Conservation (phyloP, 2,888 invertebrate genomes). For the Bembecia ichneumoniformis region DNA sequence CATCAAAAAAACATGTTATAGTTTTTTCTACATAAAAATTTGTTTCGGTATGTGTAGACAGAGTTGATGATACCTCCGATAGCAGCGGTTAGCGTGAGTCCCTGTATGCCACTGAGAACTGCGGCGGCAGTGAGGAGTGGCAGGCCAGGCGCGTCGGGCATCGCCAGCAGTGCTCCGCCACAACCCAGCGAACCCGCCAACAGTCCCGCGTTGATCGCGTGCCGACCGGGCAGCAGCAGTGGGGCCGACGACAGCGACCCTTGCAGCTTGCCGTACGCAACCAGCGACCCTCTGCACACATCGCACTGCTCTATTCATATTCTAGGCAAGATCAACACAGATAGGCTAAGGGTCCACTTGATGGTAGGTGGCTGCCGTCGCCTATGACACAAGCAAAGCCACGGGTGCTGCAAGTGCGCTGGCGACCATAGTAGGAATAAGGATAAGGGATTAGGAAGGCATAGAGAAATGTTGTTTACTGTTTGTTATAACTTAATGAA, state of each 20-base stretch:
- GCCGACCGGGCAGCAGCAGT: slow-evolving; percentile 85
- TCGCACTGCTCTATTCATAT: not conserved
- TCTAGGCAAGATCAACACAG: no score
- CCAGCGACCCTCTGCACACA: slow-evolving; percentile 80
- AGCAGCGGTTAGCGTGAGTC: slow-evolving; percentile 88
- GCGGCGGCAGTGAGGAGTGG: slow-evolving; percentile 83
- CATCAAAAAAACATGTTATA: not conserved
- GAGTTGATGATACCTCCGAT: slow-evolving; percentile 79
- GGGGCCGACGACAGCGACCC: slow-evolving; percentile 86
- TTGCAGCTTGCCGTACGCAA: slow-evolving; percentile 93
- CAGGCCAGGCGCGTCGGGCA: slow-evolving; percentile 77
- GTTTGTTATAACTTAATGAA: no score
- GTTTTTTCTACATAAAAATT: not conserved
- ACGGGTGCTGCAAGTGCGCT: no score
- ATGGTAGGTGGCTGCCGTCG: no score
- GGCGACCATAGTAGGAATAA: no score
- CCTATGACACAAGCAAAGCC: no score
- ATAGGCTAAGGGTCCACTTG: no score
- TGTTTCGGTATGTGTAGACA: no score
- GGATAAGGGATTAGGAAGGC: no score
- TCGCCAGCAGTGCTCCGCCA: slow-evolving; percentile 76
- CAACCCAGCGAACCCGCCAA: slow-evolving; percentile 81
- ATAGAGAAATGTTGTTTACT: no score
- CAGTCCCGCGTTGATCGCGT: slow-evolving; percentile 80
- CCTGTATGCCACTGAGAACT: slow-evolving; percentile 84